These are phyloP conservation scores for Octopus sinensis DNA, from an alignment of 1,140 invertebrate genomes.

Conservation along the genomic window DNA sequence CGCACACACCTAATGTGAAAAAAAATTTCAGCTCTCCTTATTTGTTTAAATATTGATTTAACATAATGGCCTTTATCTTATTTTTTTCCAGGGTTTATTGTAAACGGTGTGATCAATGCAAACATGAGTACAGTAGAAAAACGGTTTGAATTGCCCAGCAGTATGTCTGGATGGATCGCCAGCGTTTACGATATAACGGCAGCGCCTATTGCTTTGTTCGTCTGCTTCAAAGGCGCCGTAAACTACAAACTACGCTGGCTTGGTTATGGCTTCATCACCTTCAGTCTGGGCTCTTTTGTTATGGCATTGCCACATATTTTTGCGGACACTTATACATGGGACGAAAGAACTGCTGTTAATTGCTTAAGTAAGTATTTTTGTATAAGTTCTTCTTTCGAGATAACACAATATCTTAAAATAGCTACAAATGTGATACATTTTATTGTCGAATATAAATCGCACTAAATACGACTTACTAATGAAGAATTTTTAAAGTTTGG, in stretches of 20 bases:
- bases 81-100: conserved; percentile 69
- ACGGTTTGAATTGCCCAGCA: conserved; percentile 71
- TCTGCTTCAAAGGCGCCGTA: conserved; percentile 77
- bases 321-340: conserved; percentile 39
- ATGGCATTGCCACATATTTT: conserved; percentile 92
- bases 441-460: no score
- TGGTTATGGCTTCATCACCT: conserved; percentile 73
- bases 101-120: conserved; percentile 84
- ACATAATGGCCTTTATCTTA: conserved; percentile 2
- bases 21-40: no score
- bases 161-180: conserved; percentile 75
- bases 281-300: conserved; percentile 75
- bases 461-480: no score
- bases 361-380: not conserved
- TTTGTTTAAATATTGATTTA: no score
- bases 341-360: not conserved
- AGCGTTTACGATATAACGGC: conserved; percentile 79
- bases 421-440: no score
- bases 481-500: no score
- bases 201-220: conserved; percentile 74
- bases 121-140: conserved; percentile 83
- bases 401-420: no score
- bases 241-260: conserved; percentile 74
- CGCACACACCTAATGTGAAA: no score
- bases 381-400: not conserved